phyloP scores from a whole-genome alignment of 1,140 invertebrate genomes.

The Colletes latitarsis region DNA sequence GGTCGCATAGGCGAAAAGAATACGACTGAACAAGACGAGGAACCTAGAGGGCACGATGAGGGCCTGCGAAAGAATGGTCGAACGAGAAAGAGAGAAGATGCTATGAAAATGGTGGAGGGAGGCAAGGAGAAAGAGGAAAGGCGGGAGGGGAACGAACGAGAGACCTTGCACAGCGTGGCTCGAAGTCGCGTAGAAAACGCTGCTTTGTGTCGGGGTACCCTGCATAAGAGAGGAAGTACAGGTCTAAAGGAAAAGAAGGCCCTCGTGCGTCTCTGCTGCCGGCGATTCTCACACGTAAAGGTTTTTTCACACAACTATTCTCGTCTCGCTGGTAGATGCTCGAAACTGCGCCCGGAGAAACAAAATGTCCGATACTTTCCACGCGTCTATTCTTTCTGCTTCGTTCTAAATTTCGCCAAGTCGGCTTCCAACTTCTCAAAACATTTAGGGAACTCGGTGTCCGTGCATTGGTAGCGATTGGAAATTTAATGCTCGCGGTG shows the following conservation, averaged over 20 bases:
- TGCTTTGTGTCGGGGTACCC: constrained; percentile 61
- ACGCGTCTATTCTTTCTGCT: neutral
- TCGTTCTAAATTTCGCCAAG: neutral
- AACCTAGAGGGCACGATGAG: constrained; percentile 45
- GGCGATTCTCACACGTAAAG: constrained; percentile 51
- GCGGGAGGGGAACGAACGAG: constrained; percentile 61
- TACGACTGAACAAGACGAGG: constrained; percentile 53
- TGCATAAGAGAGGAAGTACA: constrained; percentile 55
- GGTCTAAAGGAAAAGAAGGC: constrained; percentile 52
- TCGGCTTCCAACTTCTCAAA: neutral
- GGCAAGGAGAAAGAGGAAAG: constrained; percentile 7
- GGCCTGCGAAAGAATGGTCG: constrained; percentile 41
- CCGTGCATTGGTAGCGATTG: too few species aligned
- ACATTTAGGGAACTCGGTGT: too few species aligned
- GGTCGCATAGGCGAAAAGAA: constrained; percentile 63
- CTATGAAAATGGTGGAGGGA: constrained; percentile 24
- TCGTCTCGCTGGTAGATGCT: neutral
- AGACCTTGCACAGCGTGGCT: constrained; percentile 61
- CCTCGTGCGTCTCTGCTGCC: constrained; percentile 49
- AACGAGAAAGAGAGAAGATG: constrained; percentile 56
- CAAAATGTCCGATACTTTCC: constrained; percentile 6
- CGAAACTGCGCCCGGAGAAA: neutral
- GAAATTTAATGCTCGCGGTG: too few species aligned
- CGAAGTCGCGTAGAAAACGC: constrained; percentile 53
- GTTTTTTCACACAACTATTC: constrained; percentile 40